phyloP scores from a whole-genome alignment of 2,888 invertebrate species.

The Pyrrhia umbra region DNA sequence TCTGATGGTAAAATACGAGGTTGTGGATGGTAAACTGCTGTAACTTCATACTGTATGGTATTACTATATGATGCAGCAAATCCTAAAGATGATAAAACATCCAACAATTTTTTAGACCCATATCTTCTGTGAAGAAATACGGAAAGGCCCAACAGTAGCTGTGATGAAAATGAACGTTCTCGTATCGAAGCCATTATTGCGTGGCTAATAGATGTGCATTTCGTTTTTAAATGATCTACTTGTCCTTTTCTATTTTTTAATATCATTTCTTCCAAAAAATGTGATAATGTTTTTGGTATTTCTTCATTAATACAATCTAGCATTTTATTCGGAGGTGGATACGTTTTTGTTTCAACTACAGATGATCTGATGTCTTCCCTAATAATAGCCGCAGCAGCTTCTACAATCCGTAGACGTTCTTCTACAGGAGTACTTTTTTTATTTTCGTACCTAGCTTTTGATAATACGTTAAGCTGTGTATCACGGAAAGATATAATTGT shows the following conservation, averaged over 20 bases:
- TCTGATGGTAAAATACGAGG: too few relatives aligned
- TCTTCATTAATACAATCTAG: slow-evolving; percentile 61
- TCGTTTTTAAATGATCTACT: slow-evolving; percentile 66
- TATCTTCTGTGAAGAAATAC: too few relatives aligned
- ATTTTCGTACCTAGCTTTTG: neutral
- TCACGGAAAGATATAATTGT: slow-evolving; percentile 67
- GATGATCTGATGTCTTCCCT: slow-evolving; percentile 72
- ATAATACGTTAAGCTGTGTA: slow-evolving; percentile 5
- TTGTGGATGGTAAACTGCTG: too few relatives aligned
- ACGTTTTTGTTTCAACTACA: slow-evolving; percentile 69
- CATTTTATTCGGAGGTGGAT: slow-evolving; percentile 71
- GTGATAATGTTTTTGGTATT: slow-evolving; percentile 66
- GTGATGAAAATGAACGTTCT: too few relatives aligned
- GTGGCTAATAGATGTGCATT: slow-evolving; percentile 71
- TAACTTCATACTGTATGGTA: too few relatives aligned
- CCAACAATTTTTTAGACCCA: too few relatives aligned
- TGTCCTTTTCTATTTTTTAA: slow-evolving; percentile 63
- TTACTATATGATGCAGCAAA: too few relatives aligned
- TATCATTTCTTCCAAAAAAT: slow-evolving; percentile 69
- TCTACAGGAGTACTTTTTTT: neutral
- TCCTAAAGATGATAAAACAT: too few relatives aligned
- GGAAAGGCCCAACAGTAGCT: too few relatives aligned
- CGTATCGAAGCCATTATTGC: slow-evolving; percentile 62
- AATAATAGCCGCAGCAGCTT: slow-evolving; percentile 75
- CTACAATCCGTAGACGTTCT: slow-evolving; percentile 68